These are phyloP conservation scores for Eretmocerus hayati DNA, from an alignment of 2,888 invertebrate genomes.

Conservation along the genomic window DNA sequence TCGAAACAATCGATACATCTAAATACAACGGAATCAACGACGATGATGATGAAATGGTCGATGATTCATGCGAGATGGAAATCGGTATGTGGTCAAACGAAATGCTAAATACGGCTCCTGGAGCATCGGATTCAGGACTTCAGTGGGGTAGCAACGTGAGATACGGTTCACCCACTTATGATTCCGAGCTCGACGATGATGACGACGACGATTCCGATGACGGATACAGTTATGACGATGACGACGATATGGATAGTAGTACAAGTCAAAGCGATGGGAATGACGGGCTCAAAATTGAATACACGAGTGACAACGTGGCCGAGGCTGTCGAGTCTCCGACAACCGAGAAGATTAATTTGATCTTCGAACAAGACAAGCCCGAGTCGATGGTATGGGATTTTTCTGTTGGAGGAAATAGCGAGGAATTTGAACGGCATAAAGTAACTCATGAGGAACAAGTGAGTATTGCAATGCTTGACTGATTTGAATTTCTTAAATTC, in stretches of 20 bases:
- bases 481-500: no score
- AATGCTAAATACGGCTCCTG: constrained; percentile 59
- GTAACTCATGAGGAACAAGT: constrained; percentile 41
- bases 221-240: constrained; percentile 38
- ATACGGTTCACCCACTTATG: constrained; percentile 55
- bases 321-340: constrained; percentile 68
- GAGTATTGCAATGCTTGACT: no score
- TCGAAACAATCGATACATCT: constrained; percentile 7
- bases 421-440: constrained; percentile 34
- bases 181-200: constrained; percentile 29
- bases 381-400: constrained; percentile 33
- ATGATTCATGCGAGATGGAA: constrained; percentile 56
- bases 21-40: neutral
- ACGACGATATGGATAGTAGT: constrained; percentile 45
- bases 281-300: constrained; percentile 67
- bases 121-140: constrained; percentile 21
- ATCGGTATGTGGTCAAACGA: constrained; percentile 91
- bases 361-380: constrained; percentile 35
- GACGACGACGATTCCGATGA: neutral
- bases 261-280: constrained; percentile 8
- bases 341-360: constrained; percentile 24
- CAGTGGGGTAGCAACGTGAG: constrained; percentile 44
- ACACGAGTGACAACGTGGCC: constrained; percentile 77
- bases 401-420: constrained; percentile 27
- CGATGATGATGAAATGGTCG: constrained; percentile 14